Conservation (phyloP, 2,888 invertebrate genomes). For the Drosophila mayaguana region DNA sequence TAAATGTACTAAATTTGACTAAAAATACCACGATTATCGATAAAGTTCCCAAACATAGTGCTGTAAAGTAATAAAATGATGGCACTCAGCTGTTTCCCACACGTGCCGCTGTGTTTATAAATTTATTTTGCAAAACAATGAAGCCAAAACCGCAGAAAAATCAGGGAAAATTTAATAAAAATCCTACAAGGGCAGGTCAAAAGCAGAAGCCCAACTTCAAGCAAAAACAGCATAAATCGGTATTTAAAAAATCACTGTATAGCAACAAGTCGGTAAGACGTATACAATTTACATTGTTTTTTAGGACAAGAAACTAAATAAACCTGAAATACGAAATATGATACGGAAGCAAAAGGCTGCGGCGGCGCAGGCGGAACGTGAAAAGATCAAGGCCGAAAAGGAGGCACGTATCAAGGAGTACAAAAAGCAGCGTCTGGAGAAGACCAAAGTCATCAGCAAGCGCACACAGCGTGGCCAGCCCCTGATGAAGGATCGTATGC, state of each 20-base stretch:
- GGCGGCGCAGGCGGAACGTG: conserved; percentile 82
- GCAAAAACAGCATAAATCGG: conserved; percentile 43
- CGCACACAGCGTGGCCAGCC: conserved; percentile 94
- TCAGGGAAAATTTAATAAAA: conserved; percentile 36
- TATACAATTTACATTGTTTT: background rate
- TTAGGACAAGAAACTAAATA: conserved; percentile 61
- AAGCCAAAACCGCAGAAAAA: conserved; percentile 46
- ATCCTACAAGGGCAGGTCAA: conserved; percentile 15
- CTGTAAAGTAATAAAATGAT: background rate
- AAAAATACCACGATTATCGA: conserved; percentile 14
- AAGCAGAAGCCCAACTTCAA: conserved; percentile 53
- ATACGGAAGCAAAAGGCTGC: conserved; percentile 63
- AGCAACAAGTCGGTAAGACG: background rate
- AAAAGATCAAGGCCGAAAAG: conserved; percentile 76
- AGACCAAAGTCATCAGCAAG: conserved; percentile 90
- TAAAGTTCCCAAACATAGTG: conserved; percentile 8
- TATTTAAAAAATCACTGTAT: conserved; percentile 15
- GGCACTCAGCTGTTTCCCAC: conserved; percentile 40
- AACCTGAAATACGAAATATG: conserved; percentile 59
- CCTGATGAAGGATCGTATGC: conserved; percentile 92
- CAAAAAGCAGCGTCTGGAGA: conserved; percentile 89
- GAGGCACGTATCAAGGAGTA: conserved; percentile 88
- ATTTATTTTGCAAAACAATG: conserved; percentile 30
- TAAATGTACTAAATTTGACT: conserved; percentile 12
- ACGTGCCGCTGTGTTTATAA: conserved; percentile 52